Evolutionary conservation across 2,888 invertebrate species (phyloP), one percentile per base, ranked within the genome.

Genomic region (Polietes domitor): DNA sequence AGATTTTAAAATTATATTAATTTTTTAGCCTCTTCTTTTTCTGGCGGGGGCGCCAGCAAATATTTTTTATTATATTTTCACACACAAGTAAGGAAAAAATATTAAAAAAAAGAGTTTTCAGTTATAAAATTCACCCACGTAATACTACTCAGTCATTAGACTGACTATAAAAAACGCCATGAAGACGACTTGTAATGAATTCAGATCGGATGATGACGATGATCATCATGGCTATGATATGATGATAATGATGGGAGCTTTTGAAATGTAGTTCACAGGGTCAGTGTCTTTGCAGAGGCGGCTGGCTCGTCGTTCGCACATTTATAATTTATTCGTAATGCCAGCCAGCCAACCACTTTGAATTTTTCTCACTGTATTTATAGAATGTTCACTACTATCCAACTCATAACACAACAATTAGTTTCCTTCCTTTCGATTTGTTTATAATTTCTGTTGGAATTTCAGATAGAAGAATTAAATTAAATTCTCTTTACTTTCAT

Each of bases 131-230:
- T 68, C 43, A 47, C 43, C 47, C 47, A 68, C 68, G 47, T 68
- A 47, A 68, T 24, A 41, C 12, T 3, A 47, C n/a, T n/a, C n/a
- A n/a, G n/a, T n/a, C n/a, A n/a, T 15, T 47, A 5, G 12, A 47
- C 19, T 12, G 21, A 19, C 12, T 2, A 41, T 37, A 65, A 65
- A 41, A 17, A 41, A 65, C 24, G 61, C 15, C 61, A 9, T 61
- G 26, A 58, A 21, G 58, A 58, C 37, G 37, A n/a, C 50, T 58
- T 65, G n/a, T 41, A 65, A 65, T 65, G 65, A 65, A 41, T 65
- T 19, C 65, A 17, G 15, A 65, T 65, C 17, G 15, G 15, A 37
- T 65, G 37, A 24, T 32, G 6, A 10, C n/a, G 28, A 32, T 32
- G 28, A 17, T 19, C 32, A 12, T 37, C 32, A 17, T 63, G 9